Evolutionary conservation across 1,140 invertebrate genomes (phyloP).

Genomic region (Pygmarrhopalites habei): DNA sequence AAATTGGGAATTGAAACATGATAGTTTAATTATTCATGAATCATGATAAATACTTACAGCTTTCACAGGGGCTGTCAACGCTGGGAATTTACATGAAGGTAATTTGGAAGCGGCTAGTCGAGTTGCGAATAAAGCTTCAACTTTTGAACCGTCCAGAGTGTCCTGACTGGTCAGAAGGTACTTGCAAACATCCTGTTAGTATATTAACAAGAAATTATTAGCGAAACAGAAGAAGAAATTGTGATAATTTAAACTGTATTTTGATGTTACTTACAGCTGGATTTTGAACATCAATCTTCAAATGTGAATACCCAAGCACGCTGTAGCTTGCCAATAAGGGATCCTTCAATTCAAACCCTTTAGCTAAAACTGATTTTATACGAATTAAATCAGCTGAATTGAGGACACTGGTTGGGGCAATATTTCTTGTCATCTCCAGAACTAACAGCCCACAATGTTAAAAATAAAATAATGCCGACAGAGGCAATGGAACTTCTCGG

Average conservation of each 20-base stretch:
- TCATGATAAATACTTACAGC: not conserved
- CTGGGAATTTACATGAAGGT: conserved; percentile 25
- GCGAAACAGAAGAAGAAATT: too few species aligned
- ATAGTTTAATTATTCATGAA: not conserved
- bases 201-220: not conserved
- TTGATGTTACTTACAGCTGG: conserved; percentile 26
- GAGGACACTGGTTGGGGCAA: conserved; percentile 8
- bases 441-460: conserved; percentile 20
- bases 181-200: conserved; percentile 33
- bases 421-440: conserved; percentile 22
- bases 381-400: conserved; percentile 5
- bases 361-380: conserved; percentile 18
- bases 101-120: conserved; percentile 20
- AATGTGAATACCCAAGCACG: conserved; percentile 12
- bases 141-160: conserved; percentile 27
- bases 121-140: conserved; percentile 22
- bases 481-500: not conserved
- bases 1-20: not conserved
- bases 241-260: too few species aligned
- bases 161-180: conserved; percentile 25
- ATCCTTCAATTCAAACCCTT: conserved; percentile 28
- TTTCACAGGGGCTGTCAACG: conserved; percentile 29
- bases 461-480: conserved; percentile 8
- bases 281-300: conserved; percentile 26
- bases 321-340: conserved; percentile 24